Evolutionary conservation across 1,140 invertebrate species (phyloP).

Genomic region (Phortica variegata): DNA sequence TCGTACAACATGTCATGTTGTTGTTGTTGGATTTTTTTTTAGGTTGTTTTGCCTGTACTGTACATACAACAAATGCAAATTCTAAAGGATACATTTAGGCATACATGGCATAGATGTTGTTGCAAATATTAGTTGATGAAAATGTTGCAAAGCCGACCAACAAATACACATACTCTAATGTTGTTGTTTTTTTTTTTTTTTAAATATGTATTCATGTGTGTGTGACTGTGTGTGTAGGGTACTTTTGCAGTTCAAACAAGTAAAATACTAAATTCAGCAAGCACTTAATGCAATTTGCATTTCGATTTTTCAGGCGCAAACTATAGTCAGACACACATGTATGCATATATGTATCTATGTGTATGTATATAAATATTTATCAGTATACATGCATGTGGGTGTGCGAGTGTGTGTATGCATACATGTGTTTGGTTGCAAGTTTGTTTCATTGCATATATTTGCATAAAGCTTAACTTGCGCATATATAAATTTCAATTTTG

Average conservation of each 20-base stretch:
- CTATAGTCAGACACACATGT: slow-evolving; percentile 3
- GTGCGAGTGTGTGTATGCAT: slow-evolving; percentile 3
- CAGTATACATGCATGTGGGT: slow-evolving; percentile 1
- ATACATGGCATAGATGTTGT: no score
- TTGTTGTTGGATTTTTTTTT: no score
- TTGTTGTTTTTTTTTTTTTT: no score
- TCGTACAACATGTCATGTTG: no score
- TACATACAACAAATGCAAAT: no score
- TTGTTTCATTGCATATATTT: no score
- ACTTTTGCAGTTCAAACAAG: slow-evolving; percentile 9
- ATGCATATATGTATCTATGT: background rate
- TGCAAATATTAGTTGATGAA: no score
- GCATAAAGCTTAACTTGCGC: slow-evolving; percentile 21
- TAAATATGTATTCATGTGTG: background rate
- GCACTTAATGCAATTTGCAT: slow-evolving; percentile 47
- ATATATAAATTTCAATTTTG: slow-evolving; percentile 45
- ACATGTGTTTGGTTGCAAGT: no score
- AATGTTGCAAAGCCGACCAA: no score
- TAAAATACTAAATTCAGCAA: slow-evolving; percentile 5
- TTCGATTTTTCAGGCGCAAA: slow-evolving; percentile 16
- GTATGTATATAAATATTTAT: background rate
- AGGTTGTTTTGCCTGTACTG: no score
- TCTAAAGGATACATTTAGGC: no score
- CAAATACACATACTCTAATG: no score
- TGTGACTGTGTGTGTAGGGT: slow-evolving; percentile 21